These are phyloP conservation scores for Gambelia wislizenii DNA, from an alignment of 2,797 vertebrate genomes.

Conservation along the genomic window DNA sequence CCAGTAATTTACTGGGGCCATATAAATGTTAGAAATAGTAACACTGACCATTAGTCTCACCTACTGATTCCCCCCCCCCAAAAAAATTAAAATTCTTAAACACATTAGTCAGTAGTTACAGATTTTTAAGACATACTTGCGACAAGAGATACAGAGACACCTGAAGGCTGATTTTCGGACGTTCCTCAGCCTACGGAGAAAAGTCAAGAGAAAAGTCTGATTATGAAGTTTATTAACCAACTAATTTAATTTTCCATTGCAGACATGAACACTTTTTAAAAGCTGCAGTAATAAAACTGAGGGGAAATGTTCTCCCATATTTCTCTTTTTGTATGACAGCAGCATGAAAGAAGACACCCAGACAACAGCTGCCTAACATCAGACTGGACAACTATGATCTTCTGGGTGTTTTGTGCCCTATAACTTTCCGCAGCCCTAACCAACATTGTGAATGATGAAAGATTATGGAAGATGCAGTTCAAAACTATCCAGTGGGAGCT, in stretches of 20 bases:
- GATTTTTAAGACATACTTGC: constrained; percentile 84
- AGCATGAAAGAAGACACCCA: not conserved
- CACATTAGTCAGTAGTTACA: not conserved
- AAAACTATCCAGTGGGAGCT: too few relatives aligned
- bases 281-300: not conserved
- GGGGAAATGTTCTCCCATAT: not conserved
- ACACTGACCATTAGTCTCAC: rapidly evolving
- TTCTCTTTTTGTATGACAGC: not conserved
- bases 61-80: not conserved
- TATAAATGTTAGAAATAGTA: not conserved
- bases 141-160: constrained; percentile 97
- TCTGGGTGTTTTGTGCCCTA: not conserved
- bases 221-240: not conserved
- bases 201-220: constrained; percentile 40
- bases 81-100: not conserved
- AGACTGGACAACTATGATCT: not conserved
- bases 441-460: too few relatives aligned
- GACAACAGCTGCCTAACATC: too few relatives aligned
- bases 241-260: not conserved
- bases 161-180: constrained; percentile 93
- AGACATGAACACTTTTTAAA: not conserved
- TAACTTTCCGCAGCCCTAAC: too few relatives aligned
- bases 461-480: too few relatives aligned
- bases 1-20: too few relatives aligned
- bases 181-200: constrained; percentile 86